A percentile compares a stretch with the other conserved stretches of the same genome.
phyloP scores from a whole-genome alignment of 2,797 vertebrate genomes.

The Brachyalestes nurse region DNA sequence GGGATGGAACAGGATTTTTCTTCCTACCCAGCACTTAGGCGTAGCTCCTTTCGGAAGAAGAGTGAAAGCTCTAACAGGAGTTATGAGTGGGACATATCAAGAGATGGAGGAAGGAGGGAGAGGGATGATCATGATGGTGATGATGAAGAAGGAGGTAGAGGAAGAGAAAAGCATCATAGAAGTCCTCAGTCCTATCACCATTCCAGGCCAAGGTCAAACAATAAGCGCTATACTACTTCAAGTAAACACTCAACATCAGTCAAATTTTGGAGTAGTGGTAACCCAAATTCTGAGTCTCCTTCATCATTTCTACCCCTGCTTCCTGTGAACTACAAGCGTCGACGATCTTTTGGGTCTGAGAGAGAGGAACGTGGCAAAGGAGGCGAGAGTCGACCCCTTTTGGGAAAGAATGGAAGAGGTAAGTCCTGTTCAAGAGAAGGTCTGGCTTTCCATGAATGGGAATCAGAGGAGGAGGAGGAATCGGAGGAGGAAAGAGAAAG shows the following conservation, averaged over 20 bases:
- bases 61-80: slow-evolving; percentile 77
- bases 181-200: slow-evolving; percentile 58
- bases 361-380: slow-evolving; percentile 71
- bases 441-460: slow-evolving; percentile 80
- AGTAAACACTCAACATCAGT: slow-evolving; percentile 77
- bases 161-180: slow-evolving; percentile 69
- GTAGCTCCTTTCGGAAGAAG: slow-evolving; percentile 78
- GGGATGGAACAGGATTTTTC: slow-evolving; percentile 73
- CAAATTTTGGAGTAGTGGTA: slow-evolving; percentile 79
- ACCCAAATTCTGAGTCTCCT: slow-evolving; percentile 70
- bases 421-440: slow-evolving; percentile 76
- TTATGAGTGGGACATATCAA: slow-evolving; percentile 78
- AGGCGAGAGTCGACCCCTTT: slow-evolving; percentile 76
- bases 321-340: slow-evolving; percentile 76
- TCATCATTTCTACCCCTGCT: slow-evolving; percentile 79
- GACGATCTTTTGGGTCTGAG: slow-evolving; percentile 78
- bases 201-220: slow-evolving; percentile 68
- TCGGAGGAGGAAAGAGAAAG: slow-evolving; percentile 75
- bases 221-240: slow-evolving; percentile 72
- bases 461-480: slow-evolving; percentile 75
- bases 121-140: slow-evolving; percentile 73
- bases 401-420: slow-evolving; percentile 70
- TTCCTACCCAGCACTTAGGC: slow-evolving; percentile 71
- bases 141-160: slow-evolving; percentile 69
- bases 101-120: slow-evolving; percentile 72